Evolutionary conservation across 2,797 vertebrate genomes (phyloP).

Genomic region (Manis javanica): DNA sequence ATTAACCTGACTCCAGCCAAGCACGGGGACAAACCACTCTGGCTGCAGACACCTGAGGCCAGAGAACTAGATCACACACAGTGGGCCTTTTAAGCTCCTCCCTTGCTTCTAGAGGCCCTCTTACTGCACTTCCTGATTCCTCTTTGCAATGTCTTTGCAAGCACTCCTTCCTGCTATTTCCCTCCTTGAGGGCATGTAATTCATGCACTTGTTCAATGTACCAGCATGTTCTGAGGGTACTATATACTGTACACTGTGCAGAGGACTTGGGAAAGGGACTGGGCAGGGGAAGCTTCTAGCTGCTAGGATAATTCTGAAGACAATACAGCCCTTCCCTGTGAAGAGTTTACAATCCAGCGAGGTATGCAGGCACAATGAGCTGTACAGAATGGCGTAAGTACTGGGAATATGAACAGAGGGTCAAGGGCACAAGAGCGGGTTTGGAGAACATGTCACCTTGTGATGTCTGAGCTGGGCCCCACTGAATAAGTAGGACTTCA

Average conservation of each 20-base stretch:
- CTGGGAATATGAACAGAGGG: rapidly evolving
- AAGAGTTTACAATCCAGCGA: neutral
- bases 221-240: neutral
- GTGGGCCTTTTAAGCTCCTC: neutral
- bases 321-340: neutral
- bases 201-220: rapidly evolving
- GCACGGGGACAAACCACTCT: rapidly evolving
- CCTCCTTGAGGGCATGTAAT: rapidly evolving
- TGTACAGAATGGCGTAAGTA: rapidly evolving
- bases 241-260: neutral
- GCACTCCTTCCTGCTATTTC: rapidly evolving
- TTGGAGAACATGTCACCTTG: neutral
- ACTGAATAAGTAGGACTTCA: neutral
- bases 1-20: neutral
- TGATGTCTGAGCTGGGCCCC: neutral
- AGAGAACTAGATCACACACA: rapidly evolving
- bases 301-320: neutral
- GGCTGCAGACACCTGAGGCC: neutral
- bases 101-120: neutral
- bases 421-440: neutral
- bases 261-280: neutral
- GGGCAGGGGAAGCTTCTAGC: neutral
- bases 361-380: rapidly evolving
- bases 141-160: neutral
- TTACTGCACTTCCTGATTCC: rapidly evolving